Evolutionary conservation across 2,797 vertebrate species (phyloP), one percentile per base, ranked within the genome.

Genomic region (Pteropus rufus): DNA sequence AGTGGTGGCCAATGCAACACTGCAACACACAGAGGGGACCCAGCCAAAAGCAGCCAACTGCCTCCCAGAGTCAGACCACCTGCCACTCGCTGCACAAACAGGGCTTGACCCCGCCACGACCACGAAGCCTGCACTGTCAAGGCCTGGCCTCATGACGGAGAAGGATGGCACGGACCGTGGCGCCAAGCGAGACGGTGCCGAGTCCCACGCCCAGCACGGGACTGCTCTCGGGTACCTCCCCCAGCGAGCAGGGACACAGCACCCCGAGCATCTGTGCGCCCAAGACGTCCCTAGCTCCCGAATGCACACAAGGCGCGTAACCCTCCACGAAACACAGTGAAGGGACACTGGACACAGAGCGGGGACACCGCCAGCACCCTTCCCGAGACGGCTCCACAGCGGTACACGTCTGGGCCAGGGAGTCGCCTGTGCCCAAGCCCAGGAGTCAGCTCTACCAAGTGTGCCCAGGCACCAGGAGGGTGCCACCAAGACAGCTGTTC

Each of bases 201-300:
- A 49, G 44, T 14, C 46, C 46, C 2, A 10, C 10, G 10, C 44
- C 44, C 10, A 24, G 52, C 36, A 18, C 0, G 16, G 39, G 7
- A 5, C 1, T 6, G 62, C 62, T 39, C 56, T 7, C 0, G 0
- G 77, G 21, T 73, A 11, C 15, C 16, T 8, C 7, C 34, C 3
- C 7, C 11, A 0, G 49, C 0, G 3, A 36, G 10, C 16, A 5
- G 41, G 29, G 44, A 12, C 31, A 31, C 26, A 15, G 19, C 4
- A 2, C 7, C 58, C 21, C 7, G 6, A 64, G 12, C 23, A 11
- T 8, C 31, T 1, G 2, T 0, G 2, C 19, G 2, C 34, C 24
- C 11, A 29, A 0, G 4, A 23, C 15, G 0, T 10, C 44, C 21
- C 26, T 11, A 7, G 54, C 15, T 52, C 44, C 84, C 49, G 9